Evolutionary conservation across 2,797 vertebrate species (phyloP), one percentile per base, ranked within the genome.

Genomic region (Hafferia zeledoni): DNA sequence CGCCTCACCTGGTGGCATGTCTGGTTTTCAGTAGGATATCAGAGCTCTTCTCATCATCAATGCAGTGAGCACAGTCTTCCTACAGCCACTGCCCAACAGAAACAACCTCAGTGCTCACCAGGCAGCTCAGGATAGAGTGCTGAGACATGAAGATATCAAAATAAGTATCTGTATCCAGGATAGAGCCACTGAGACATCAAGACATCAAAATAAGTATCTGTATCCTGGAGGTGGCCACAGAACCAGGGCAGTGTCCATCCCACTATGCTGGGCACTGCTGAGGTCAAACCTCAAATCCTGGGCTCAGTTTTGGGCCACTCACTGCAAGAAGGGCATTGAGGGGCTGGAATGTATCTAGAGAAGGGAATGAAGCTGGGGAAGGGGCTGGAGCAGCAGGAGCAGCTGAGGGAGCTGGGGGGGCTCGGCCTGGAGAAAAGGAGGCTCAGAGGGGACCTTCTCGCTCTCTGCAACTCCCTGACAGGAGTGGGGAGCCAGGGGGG

Each of bases 281-380:
- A 52, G 22, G 37, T 9, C 41, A 43, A 43, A 10, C 37, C 30
- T 35, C 8, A n/a, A 41, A 23, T 20, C 11, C 33, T 30, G n/a
- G n/a, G 49, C 9, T 8, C 37, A 44, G 17, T 43, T 43, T 43
- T 43, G 7, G 17, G 17, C 7, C 17, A 43, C 41, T 43, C 41
- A 43, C 41, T 43, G 8, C 23, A 17, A 27, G 17, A 12, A 7
- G 9, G 68, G 33, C 20, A 5, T 1, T 0, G 41, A 74, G 20
- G 28, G 6, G 11, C 13, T 33, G 68, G 60, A 84, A 23, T 0
- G 0, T 25, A 6, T 11, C 6, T 65, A 65, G 33, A 35, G 39
- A 1, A 70, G 37, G 57, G 37, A 44, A 25, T 0, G 0, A 28
- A 39, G 41, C 9, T 47, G 20, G 10, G 35, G 41, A 50, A 60